phyloP scores from a whole-genome alignment of 2,797 vertebrate genomes.

The Bradypodion ventrale region DNA sequence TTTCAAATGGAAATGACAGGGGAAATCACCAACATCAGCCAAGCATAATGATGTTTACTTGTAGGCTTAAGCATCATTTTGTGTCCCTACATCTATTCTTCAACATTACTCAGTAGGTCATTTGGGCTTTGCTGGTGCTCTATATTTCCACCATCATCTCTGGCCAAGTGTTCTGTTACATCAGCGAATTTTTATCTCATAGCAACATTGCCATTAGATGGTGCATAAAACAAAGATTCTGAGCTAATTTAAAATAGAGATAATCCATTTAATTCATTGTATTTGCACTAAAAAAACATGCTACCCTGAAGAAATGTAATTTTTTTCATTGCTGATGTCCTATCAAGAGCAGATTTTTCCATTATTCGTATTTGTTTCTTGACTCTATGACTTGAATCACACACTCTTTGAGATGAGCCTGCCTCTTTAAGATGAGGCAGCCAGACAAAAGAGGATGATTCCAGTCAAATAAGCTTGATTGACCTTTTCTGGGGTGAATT shows the following conservation, averaged over 20 bases:
- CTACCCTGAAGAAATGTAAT: background rate
- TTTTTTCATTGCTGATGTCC: background rate
- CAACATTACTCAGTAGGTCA: background rate
- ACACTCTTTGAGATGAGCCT: background rate
- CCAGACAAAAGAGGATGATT: background rate
- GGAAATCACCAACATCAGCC: background rate
- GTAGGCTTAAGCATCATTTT: background rate
- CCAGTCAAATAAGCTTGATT: background rate
- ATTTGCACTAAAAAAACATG: conserved; percentile 3
- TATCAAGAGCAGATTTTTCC: background rate
- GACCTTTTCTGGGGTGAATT: background rate
- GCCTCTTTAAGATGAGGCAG: background rate
- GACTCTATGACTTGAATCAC: background rate
- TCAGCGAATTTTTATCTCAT: background rate
- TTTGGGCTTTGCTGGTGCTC: background rate
- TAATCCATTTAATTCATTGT: background rate
- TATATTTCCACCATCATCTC: conserved; percentile 4
- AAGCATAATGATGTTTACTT: background rate
- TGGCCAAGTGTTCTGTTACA: conserved; percentile 3
- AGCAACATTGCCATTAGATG: conserved; percentile 27
- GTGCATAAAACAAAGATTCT: conserved; percentile 4
- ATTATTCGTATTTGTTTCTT: conserved; percentile 1
- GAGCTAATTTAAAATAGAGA: conserved; percentile 25
- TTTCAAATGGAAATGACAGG: conserved; percentile 9
- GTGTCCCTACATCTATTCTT: background rate